phyloP scores from a whole-genome alignment of 2,113 vertebrate genomes.

The Agelaius tricolor region DNA sequence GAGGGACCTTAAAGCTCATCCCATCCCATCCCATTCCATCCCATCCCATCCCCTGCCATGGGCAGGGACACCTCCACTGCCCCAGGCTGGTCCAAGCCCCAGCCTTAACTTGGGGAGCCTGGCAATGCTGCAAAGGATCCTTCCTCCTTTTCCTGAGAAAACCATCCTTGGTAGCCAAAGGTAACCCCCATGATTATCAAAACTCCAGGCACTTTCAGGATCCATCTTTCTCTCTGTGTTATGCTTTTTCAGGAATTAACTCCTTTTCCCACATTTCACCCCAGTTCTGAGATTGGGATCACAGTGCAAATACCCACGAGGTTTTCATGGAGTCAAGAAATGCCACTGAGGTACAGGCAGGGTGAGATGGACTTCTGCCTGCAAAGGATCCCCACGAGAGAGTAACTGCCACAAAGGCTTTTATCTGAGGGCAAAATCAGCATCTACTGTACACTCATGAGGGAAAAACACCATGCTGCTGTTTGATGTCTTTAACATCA shows the following conservation, averaged over 20 bases:
- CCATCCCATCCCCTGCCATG: neutral
- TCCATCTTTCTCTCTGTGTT: neutral
- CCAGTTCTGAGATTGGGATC: neutral
- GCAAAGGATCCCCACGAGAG: neutral
- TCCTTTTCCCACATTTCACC: neutral
- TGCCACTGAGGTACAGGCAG: neutral
- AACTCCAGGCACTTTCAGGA: neutral
- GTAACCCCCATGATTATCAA: neutral
- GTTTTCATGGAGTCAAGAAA: neutral
- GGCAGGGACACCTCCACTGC: neutral
- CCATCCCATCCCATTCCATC: neutral
- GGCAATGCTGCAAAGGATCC: neutral
- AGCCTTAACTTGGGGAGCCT: neutral
- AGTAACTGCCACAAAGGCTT: neutral
- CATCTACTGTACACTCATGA: constrained; percentile 23
- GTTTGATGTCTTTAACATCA: constrained; percentile 28
- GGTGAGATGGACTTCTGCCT: neutral
- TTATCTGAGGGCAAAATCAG: constrained; percentile 31
- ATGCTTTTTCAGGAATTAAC: neutral
- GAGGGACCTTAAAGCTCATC: neutral
- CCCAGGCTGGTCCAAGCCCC: neutral
- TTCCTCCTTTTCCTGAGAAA: neutral
- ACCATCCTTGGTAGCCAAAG: neutral
- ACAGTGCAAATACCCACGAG: neutral
- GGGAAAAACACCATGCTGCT: neutral